phyloP scores from a whole-genome alignment of 2,113 vertebrate species.

The Turnix velox region DNA sequence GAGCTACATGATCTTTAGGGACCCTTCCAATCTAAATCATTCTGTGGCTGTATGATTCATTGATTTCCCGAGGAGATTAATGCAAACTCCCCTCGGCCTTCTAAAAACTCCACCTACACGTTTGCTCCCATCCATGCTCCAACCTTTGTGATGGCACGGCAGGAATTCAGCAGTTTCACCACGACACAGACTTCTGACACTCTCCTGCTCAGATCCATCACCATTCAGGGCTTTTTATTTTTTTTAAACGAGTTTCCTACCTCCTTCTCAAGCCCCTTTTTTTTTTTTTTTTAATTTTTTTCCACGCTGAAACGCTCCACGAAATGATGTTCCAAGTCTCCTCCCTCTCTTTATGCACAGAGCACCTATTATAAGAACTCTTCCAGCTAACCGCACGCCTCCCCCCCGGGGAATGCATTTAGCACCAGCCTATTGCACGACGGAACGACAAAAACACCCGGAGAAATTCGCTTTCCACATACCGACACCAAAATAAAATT shows the following conservation, averaged over 20 bases:
- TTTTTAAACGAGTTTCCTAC: background rate
- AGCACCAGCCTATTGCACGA: background rate
- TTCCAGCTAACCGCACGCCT: background rate
- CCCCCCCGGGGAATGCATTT: background rate
- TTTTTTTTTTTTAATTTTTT: background rate
- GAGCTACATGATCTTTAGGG: too few species aligned
- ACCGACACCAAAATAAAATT: background rate
- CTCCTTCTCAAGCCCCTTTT: background rate
- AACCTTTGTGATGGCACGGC: background rate
- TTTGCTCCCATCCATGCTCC: background rate
- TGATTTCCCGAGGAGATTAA: background rate
- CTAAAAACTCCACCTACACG: background rate
- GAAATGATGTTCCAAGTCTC: background rate
- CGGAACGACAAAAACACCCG: background rate
- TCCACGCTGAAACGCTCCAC: background rate
- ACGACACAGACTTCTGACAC: background rate
- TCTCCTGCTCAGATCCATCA: background rate
- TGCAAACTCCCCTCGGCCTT: background rate
- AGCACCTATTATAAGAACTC: conserved; percentile 35
- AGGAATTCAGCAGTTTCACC: background rate
- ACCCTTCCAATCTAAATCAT: too few species aligned
- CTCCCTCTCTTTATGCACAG: conserved; percentile 31
- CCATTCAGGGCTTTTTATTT: too few species aligned
- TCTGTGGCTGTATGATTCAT: too few species aligned
- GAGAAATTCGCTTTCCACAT: background rate